phyloP scores from a whole-genome alignment of 2,888 invertebrate genomes.

The Leistus spinibarbis region DNA sequence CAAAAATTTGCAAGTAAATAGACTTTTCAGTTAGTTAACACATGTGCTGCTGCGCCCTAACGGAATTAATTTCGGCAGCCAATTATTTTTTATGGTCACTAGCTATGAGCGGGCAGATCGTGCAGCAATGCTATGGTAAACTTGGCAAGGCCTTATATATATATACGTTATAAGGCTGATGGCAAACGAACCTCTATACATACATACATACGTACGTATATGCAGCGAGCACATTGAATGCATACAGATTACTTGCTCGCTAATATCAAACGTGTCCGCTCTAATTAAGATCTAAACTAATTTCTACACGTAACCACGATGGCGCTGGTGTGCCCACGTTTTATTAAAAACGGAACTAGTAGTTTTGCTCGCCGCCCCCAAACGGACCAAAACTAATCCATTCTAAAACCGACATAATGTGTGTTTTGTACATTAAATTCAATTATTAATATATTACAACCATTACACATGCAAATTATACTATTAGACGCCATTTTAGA shows the following conservation, averaged over 20 bases:
- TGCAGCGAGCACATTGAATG: slow-evolving; percentile 11
- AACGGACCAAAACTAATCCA: no score
- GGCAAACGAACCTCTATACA: no score
- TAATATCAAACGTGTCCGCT: slow-evolving; percentile 10
- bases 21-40: background rate
- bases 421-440: background rate
- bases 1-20: background rate
- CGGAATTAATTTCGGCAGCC: background rate
- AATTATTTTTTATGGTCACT: background rate
- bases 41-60: background rate
- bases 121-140: background rate
- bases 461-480: no score
- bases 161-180: no score
- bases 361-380: background rate
- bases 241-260: slow-evolving; percentile 23
- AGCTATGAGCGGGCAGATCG: background rate
- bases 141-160: background rate
- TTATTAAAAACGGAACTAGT: background rate
- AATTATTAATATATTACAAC: no score
- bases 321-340: background rate
- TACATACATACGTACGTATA: background rate
- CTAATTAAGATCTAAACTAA: slow-evolving; percentile 28
- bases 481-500: no score
- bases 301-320: slow-evolving; percentile 15
- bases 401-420: background rate